These are phyloP conservation scores for Ptilonorhynchus violaceus DNA, from an alignment of 2,113 vertebrate genomes.

Conservation along the genomic window DNA sequence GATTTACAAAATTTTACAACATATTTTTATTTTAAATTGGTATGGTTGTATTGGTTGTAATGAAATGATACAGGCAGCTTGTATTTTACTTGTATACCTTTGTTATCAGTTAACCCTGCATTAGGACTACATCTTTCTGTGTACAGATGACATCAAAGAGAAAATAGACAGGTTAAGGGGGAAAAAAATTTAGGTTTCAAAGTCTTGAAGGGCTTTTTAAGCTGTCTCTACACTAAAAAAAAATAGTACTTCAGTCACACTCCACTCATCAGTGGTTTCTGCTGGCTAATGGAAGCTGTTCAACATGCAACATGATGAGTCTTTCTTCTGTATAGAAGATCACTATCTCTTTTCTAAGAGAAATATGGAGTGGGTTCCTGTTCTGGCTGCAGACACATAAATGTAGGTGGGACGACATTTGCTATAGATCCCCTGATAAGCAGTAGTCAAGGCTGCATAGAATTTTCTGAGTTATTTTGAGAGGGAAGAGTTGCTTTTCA, in stretches of 20 bases:
- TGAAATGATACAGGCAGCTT: not conserved
- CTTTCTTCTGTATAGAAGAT: not conserved
- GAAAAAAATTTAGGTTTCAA: not conserved
- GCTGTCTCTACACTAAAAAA: not conserved
- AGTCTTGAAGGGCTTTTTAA: not conserved
- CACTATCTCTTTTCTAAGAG: not conserved
- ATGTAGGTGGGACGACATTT: not conserved
- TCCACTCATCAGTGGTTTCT: not conserved
- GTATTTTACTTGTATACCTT: not conserved
- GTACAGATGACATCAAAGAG: not conserved
- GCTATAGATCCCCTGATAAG: not conserved
- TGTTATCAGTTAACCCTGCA: not conserved
- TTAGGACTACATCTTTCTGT: not conserved
- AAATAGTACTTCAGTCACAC: not conserved
- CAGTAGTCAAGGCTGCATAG: not conserved
- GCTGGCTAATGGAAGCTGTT: not conserved
- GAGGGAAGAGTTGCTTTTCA: not conserved
- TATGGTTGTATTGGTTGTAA: not conserved
- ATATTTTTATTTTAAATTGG: fast-evolving
- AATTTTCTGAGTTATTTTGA: not conserved
- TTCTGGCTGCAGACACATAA: not conserved
- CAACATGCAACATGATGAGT: not conserved
- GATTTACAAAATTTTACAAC: not conserved
- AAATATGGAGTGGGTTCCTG: not conserved
- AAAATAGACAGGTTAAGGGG: not conserved